Percentiles rank a stretch among this genome's conserved stretches.
Conservation (phyloP, 37 sponge, comb jelly and placozoan species). For the Ianthella basta region DNA sequence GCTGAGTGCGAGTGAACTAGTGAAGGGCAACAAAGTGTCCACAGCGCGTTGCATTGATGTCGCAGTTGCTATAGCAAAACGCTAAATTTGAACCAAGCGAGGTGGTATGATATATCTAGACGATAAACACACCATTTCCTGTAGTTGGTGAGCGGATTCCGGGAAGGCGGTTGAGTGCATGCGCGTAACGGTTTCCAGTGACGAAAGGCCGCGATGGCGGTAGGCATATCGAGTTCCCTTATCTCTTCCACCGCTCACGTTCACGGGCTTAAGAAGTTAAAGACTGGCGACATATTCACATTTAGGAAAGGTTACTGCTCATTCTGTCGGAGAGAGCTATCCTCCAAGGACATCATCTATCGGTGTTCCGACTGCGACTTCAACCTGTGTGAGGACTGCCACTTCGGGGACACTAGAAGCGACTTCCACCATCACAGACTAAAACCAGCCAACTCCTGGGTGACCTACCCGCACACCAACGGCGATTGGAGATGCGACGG, state of each 20-base stretch:
- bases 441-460: slow-evolving; percentile 25
- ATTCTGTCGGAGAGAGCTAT: slow-evolving; percentile 15
- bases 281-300: background rate
- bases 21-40: no score
- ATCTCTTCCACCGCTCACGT: slow-evolving; percentile 4
- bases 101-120: no score
- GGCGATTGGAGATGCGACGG: slow-evolving; percentile 70
- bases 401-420: slow-evolving; percentile 34
- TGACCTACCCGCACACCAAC: slow-evolving; percentile 48
- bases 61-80: no score
- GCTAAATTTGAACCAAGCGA: no score
- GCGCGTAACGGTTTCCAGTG: no score
- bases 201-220: no score
- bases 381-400: slow-evolving; percentile 54
- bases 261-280: slow-evolving; percentile 5
- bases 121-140: no score
- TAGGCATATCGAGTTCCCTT: no score
- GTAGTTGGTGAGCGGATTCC: no score
- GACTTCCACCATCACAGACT: slow-evolving; percentile 63
- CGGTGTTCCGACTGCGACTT: slow-evolving; percentile 50
- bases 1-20: no score
- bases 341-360: slow-evolving; percentile 14
- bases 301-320: slow-evolving; percentile 50
- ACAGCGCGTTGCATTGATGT: no score
- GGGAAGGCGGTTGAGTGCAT: no score